Evolutionary conservation across 1,140 invertebrate genomes (phyloP), one percentile per base, ranked within the genome.

Genomic region (Pogonognathellus flavescens): DNA sequence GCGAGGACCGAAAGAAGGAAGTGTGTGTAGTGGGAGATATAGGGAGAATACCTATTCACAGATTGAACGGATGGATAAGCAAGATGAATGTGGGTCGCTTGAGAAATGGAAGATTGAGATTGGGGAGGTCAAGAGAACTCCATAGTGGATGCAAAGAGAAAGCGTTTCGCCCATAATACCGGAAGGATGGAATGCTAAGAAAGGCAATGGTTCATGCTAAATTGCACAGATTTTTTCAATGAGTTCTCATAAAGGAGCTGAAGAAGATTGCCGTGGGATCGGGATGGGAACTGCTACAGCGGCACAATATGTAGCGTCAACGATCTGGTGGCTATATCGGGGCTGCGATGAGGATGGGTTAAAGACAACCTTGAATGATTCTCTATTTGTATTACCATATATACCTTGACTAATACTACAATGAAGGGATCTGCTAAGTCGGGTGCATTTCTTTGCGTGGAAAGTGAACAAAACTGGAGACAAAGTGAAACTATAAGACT

Each of bases 171-270:
- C 22, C 11, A 66, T 25, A 66, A 13, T 20, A 66, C 62, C 62
- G 22, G 62, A 66, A 66, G 20, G 62, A 66, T 76, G 70, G 41
- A 50, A 41, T 76, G 25, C 70, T 50, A 76, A 76, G 70, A 31
- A 76, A 76, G 18, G 62, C 62, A 66, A 66, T 66, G 62, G 70
- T 50, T 76, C 70, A 76, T 76, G 70, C 31, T 76, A 76, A 76
- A 76, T 76, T 76, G 41, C 70, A 76, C 70, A 76, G 41, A 76
- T 50, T 76, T 76, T 76, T 76, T 76, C 70, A 76, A 18, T 76
- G 31, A 76, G 70, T 6, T 76, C n/a, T 76, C 41, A 50, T 50
- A 76, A 76, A 76, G 14, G 41, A 76, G 70, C 49, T 50, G 41
- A 11, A 49, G 70, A 76, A 76, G 70, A 50, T 76, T 50, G 70